These are phyloP conservation scores for Dromiciops gliroides DNA, from an alignment of 2,113 vertebrate genomes.

Conservation along the genomic window DNA sequence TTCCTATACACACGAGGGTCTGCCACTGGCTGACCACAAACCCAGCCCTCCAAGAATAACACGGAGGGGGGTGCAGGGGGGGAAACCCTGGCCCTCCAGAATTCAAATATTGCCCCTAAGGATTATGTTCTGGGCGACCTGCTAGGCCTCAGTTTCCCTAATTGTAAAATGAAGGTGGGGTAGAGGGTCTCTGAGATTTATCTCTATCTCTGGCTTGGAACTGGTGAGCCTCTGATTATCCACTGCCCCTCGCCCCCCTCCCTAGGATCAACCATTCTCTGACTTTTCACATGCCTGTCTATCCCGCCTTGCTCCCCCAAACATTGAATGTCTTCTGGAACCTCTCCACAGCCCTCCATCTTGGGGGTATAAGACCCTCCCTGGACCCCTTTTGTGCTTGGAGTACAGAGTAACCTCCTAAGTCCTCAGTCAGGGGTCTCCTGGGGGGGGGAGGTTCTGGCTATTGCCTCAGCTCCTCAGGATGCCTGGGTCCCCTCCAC, in stretches of 20 bases:
- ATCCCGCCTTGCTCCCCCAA: neutral
- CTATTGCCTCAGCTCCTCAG: rapidly evolving
- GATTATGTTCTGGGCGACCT: neutral
- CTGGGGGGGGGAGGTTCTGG: rapidly evolving
- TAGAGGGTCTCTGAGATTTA: neutral
- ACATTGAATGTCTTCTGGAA: neutral
- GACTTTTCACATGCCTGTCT: neutral
- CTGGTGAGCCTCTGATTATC: neutral
- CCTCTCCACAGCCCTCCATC: neutral
- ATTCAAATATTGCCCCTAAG: neutral
- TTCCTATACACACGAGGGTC: neutral
- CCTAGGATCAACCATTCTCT: neutral
- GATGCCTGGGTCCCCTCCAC: neutral
- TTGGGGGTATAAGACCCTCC: neutral
- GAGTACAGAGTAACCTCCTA: neutral
- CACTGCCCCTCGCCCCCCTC: no score
- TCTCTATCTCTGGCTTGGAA: neutral
- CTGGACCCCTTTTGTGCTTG: neutral
- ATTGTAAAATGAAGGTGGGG: neutral
- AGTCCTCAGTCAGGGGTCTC: neutral
- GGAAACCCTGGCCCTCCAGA: neutral
- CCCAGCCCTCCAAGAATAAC: neutral
- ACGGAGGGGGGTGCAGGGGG: neutral
- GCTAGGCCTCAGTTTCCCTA: neutral
- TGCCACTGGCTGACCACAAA: neutral